Percentiles rank a stretch among this genome's conserved stretches.
Evolutionary conservation across 2,797 vertebrate species (phyloP).

Genomic region (Ceryle rudis): DNA sequence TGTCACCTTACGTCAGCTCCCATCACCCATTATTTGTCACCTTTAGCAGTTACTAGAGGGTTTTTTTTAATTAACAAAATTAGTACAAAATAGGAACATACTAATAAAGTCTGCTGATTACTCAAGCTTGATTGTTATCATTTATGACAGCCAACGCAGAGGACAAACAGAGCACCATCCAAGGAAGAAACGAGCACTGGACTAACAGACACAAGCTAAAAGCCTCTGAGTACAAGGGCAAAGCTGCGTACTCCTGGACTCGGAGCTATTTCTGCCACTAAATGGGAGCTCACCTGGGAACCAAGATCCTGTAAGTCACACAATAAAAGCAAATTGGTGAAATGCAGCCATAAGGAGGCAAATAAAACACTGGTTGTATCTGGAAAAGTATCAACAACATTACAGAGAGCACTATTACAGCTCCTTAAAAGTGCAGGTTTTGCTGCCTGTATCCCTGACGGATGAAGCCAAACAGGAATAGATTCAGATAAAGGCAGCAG

Average conservation of each 20-base stretch:
- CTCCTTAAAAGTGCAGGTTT: not conserved
- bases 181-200: not conserved
- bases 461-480: not conserved
- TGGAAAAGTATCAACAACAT: not conserved
- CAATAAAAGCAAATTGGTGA: not conserved
- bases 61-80: not conserved
- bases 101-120: conserved; percentile 4
- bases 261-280: not conserved
- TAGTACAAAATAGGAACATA: not conserved
- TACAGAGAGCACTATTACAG: not conserved
- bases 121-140: not conserved
- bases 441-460: not conserved
- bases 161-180: not conserved
- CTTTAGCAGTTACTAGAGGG: not conserved
- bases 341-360: not conserved
- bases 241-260: not conserved
- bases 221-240: not conserved
- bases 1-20: not conserved
- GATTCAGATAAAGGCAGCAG: not conserved
- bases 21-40: not conserved
- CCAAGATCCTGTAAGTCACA: not conserved
- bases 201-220: not conserved
- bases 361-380: not conserved
- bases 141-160: not conserved
- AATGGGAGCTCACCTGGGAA: not conserved